These are phyloP conservation scores for Perodicticus potto DNA, from an alignment of 2,797 vertebrate species.

Conservation along the genomic window DNA sequence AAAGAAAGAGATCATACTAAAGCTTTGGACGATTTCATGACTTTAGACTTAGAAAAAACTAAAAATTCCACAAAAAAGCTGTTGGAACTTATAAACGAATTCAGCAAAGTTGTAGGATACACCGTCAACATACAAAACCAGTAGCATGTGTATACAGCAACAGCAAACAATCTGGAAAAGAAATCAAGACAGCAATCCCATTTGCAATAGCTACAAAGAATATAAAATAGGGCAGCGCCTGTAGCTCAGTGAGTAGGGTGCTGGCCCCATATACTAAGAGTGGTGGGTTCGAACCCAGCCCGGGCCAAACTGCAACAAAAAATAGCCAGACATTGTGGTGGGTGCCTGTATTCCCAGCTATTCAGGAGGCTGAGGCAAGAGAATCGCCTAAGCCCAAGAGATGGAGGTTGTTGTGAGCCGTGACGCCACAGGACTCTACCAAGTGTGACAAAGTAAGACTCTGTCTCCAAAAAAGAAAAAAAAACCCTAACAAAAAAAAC, in stretches of 20 bases:
- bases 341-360: too few relatives aligned
- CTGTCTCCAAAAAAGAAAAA: neutral
- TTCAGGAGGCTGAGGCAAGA: too few relatives aligned
- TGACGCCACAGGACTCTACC: too few relatives aligned
- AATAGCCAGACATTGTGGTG: too few relatives aligned
- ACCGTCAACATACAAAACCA: neutral
- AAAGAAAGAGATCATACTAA: neutral
- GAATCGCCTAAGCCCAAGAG: too few relatives aligned
- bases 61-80: neutral
- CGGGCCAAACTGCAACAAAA: too few relatives aligned
- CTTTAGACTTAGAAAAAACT: neutral
- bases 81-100: neutral
- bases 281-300: too few relatives aligned
- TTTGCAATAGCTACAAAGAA: neutral
- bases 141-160: neutral
- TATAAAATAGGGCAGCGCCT: neutral
- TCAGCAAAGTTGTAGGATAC: neutral
- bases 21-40: too few relatives aligned
- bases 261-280: too few relatives aligned
- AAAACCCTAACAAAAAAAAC: neutral
- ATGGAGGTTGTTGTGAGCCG: too few relatives aligned
- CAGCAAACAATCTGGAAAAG: neutral
- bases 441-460: too few relatives aligned
- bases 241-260: too few relatives aligned
- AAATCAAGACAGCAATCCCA: neutral